phyloP scores from a whole-genome alignment of 2,797 vertebrate genomes.

The Ctenopoma multispine region DNA sequence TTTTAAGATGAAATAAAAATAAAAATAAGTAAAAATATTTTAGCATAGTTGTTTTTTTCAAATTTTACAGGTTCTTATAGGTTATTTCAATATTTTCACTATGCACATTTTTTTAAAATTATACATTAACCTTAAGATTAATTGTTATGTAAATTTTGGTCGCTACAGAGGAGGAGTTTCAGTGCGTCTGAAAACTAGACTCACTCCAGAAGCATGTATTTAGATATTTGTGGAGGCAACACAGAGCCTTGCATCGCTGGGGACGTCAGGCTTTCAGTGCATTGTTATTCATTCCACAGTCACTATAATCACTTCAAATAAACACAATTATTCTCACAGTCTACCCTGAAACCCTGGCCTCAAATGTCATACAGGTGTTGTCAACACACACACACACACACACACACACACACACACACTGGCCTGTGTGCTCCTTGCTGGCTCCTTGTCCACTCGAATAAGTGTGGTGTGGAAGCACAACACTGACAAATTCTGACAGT shows the following conservation, averaged over 20 bases:
- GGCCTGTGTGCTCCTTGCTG: constrained; percentile 76
- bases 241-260: constrained; percentile 14
- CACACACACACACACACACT: constrained; percentile 25
- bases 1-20: no score
- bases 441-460: constrained; percentile 85
- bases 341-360: constrained; percentile 45
- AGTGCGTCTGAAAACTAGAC: constrained; percentile 25
- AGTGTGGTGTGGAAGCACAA: constrained; percentile 70
- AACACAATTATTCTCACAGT: constrained; percentile 66
- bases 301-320: constrained; percentile 68
- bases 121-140: constrained; percentile 5
- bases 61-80: no score
- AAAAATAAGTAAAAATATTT: no score
- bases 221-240: constrained; percentile 34
- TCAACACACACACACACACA: constrained; percentile 17
- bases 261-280: constrained; percentile 24
- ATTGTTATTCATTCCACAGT: constrained; percentile 65
- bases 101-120: neutral
- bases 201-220: constrained; percentile 13
- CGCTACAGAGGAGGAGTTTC: neutral
- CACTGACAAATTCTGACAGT: constrained; percentile 88
- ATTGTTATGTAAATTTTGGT: neutral
- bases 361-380: constrained; percentile 51
- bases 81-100: no score
- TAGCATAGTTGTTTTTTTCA: no score